Evolutionary conservation across 2,888 invertebrate species (phyloP).

Genomic region (Lepidochitona cinerea): DNA sequence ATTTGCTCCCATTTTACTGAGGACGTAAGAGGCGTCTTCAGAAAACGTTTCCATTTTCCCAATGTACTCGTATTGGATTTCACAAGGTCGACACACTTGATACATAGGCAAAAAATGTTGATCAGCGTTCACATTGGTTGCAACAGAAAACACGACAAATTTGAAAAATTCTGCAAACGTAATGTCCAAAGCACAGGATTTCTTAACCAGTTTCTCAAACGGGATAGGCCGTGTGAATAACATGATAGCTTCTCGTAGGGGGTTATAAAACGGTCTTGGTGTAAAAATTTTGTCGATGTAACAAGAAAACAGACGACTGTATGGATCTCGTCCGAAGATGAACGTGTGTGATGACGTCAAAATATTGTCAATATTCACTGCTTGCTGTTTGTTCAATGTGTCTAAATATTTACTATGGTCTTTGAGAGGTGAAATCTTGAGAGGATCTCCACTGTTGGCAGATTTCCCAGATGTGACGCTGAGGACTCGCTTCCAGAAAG

Average conservation of each 20-base stretch:
- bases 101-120: neutral
- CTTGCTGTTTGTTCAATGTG: neutral
- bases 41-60: slow-evolving; percentile 1
- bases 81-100: neutral
- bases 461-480: slow-evolving; percentile 12
- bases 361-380: slow-evolving; percentile 10
- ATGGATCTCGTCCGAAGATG: slow-evolving; percentile 50
- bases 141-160: neutral
- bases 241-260: slow-evolving; percentile 37
- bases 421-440: neutral
- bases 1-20: neutral
- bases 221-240: neutral
- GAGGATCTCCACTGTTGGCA: neutral
- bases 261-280: slow-evolving; percentile 45
- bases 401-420: neutral
- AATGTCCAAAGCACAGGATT: slow-evolving; percentile 44
- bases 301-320: slow-evolving; percentile 44
- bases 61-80: neutral
- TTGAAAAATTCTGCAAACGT: slow-evolving; percentile 41
- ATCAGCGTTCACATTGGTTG: neutral
- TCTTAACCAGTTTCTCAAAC: neutral
- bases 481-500: slow-evolving; percentile 44
- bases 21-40: neutral
- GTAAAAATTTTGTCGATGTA: slow-evolving; percentile 52
- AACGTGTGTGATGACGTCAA: slow-evolving; percentile 33